Percentiles rank a stretch among this genome's conserved stretches.
Conservation (phyloP, 2,797 vertebrate genomes). For the Enteromius argenteus region DNA sequence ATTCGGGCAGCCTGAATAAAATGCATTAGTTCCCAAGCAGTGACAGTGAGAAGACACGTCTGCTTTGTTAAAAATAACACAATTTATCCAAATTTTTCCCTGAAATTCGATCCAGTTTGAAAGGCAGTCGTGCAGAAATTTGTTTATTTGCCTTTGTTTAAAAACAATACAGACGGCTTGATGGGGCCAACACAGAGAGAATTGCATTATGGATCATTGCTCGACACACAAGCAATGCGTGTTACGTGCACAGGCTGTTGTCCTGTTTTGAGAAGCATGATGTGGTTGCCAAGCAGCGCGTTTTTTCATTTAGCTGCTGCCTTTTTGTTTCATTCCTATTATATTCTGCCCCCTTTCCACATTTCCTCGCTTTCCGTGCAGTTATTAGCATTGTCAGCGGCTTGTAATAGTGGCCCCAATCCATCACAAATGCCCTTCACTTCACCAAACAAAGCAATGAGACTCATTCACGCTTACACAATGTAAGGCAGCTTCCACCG, state of each 20-base stretch:
- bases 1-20: constrained; percentile 21
- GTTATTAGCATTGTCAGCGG: constrained; percentile 18
- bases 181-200: constrained; percentile 48
- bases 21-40: constrained; percentile 1
- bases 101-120: constrained; percentile 25
- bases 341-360: constrained; percentile 18
- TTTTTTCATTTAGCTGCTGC: constrained; percentile 47
- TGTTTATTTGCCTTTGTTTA: constrained; percentile 56
- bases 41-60: background rate
- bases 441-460: constrained; percentile 24
- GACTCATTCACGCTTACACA: constrained; percentile 38
- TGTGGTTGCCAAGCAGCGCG: constrained; percentile 56
- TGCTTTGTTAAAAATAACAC: constrained; percentile 19
- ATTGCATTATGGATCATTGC: constrained; percentile 64
- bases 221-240: constrained; percentile 21
- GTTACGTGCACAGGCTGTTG: constrained; percentile 36
- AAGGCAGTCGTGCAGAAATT: constrained; percentile 32
- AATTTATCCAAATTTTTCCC: constrained; percentile 8
- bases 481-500: background rate
- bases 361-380: constrained; percentile 17
- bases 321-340: constrained; percentile 11
- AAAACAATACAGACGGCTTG: constrained; percentile 16
- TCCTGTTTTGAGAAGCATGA: constrained; percentile 44
- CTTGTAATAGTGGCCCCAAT: constrained; percentile 20
- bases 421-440: constrained; percentile 18